Percentiles rank a stretch among this genome's conserved stretches.
Conservation (phyloP, 2,888 invertebrate species). For the Aphelenchoides bicaudatus region DNA sequence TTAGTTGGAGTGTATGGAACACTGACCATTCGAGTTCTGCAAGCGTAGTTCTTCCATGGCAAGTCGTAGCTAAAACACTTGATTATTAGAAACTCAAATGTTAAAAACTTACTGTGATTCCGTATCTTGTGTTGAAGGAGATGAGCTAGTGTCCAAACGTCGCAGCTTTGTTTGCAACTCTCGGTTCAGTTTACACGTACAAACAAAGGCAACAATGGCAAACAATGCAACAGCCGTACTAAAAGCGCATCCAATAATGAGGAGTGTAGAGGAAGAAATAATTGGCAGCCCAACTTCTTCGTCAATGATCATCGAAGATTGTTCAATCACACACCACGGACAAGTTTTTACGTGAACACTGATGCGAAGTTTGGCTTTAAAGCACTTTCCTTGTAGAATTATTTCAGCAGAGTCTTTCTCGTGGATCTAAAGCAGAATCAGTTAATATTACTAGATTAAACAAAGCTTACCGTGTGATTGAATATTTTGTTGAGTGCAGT, state of each 20-base stretch:
- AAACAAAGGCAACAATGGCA: too few species aligned
- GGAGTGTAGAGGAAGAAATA: constrained; percentile 1
- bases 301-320: constrained; percentile 8
- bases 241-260: too few species aligned
- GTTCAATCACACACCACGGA: constrained; percentile 16
- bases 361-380: background rate
- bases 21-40: background rate
- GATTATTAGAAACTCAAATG: background rate
- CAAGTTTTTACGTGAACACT: constrained; percentile 6
- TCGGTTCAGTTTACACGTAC: constrained; percentile 6
- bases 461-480: constrained; percentile 6
- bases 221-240: background rate
- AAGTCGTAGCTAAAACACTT: constrained; percentile 16
- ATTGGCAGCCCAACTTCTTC: background rate
- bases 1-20: background rate
- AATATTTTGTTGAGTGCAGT: background rate
- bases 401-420: constrained; percentile 1
- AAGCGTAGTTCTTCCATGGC: constrained; percentile 12
- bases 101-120: constrained; percentile 8
- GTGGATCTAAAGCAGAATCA: constrained; percentile 3
- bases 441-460: background rate
- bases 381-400: constrained; percentile 4
- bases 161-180: background rate
- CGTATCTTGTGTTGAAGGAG: constrained; percentile 17
- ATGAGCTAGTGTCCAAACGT: constrained; percentile 10